Base-by-base conservation (phyloP, 2,888 invertebrate genomes). In the Cryptophagus acutangulus region DNA sequence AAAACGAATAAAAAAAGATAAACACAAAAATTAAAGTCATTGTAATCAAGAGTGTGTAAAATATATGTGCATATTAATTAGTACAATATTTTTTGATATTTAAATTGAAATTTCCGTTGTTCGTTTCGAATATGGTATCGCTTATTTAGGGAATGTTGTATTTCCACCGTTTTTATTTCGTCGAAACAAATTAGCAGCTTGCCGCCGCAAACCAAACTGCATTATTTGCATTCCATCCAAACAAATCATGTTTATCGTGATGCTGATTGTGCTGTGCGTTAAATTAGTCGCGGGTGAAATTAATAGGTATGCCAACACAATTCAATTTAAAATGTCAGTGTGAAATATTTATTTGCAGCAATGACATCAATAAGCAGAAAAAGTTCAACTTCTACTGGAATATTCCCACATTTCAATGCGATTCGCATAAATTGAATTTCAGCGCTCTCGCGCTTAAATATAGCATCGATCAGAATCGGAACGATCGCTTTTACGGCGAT, bases 341-440 rank as follows among this genome's bases (percentile, higher is more conserved):
- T 20, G 20, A 20, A 20, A 20, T 20, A 28, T 28, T 28, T 28
- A 10, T 28, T 31, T 31, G 8, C 15, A 31, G 31, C 12, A 13
- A 31, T n/a, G 31, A 31, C 13, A 13, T 31, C 31, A 31, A 20
- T n/a, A 8, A 20, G 6, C 24, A 6, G n/a, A 20, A n/a, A 20
- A 20, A 6, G 3, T 5, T 31, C 3, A 66, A 71, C 17, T 74
- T 83, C 0, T 83, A 79, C 60, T 87, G 87, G 87, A 87, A 87
- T 64, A 79, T 82, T 1, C 87, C 87, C 0, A 82, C 84, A 0
- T 81, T 80, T 59, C 82, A 83, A 70, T 87, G 87, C 60, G 73
- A 71, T 26, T 74, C 77, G 1, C 78, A 79, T 52, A 77, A 76
- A 13, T 65, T 84, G 14, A 65, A 69, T 13, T 84, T 87, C 59